Evolutionary conservation across 2,888 invertebrate genomes (phyloP).

Genomic region (Dermolepida albohirtum): DNA sequence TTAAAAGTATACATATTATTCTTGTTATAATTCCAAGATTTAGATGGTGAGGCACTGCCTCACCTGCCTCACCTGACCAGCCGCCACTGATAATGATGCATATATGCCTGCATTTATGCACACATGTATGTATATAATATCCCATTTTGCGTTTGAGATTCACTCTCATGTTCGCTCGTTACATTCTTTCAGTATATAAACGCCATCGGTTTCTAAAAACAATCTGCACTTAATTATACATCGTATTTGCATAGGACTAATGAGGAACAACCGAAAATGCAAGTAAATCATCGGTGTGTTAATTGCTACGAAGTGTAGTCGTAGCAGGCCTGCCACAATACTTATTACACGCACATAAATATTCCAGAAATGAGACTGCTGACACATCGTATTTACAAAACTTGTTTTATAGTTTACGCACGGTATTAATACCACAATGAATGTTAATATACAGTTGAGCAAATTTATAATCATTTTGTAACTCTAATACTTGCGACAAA

Average conservation of each 20-base stretch:
- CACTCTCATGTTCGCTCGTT: conserved; percentile 13
- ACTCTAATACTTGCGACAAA: no score
- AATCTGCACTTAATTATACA: conserved; percentile 38
- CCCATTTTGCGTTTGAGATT: conserved; percentile 28
- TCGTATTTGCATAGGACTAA: conserved; percentile 45
- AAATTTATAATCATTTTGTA: no score
- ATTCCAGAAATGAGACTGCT: conserved; percentile 43
- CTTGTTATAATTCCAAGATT: no score
- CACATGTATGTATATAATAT: conserved; percentile 4
- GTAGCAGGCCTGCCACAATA: conserved; percentile 40
- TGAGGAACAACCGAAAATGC: conserved; percentile 43
- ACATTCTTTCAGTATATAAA: conserved; percentile 10
- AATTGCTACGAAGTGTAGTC: conserved; percentile 42
- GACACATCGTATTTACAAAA: conserved; percentile 44
- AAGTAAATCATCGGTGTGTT: conserved; percentile 42
- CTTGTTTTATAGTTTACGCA: conserved; percentile 42
- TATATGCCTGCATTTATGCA: conserved; percentile 8
- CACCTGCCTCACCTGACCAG: no score
- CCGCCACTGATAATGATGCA: no score
- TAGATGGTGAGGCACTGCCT: no score
- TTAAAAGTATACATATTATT: no score
- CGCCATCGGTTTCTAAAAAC: conserved; percentile 24
- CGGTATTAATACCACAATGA: conserved; percentile 33
- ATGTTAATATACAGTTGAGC: conserved; percentile 3
- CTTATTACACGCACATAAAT: conserved; percentile 44